Percentiles rank a stretch among this genome's conserved stretches.
phyloP scores from a whole-genome alignment of 2,113 vertebrate genomes.

The Corydoras sp. region DNA sequence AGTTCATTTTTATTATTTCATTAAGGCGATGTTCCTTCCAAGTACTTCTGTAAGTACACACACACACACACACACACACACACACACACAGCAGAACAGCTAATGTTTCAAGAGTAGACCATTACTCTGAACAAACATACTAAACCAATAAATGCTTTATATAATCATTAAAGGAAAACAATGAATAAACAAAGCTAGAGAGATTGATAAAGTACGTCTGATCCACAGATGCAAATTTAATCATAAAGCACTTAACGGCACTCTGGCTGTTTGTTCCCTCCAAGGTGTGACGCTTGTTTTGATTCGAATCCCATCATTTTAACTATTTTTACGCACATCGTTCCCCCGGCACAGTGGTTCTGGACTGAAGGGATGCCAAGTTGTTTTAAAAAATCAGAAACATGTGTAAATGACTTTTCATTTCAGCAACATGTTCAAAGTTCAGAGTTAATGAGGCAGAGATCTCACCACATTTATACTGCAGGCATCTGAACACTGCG shows the following conservation, averaged over 20 bases:
- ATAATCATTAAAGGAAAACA: neutral
- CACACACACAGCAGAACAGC: neutral
- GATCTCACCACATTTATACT: neutral
- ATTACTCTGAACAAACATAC: neutral
- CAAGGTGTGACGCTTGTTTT: constrained; percentile 3
- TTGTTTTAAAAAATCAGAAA: neutral
- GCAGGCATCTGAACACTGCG: no score
- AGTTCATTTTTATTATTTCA: neutral
- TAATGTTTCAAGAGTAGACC: neutral
- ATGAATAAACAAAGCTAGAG: neutral
- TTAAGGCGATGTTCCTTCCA: neutral
- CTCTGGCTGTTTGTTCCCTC: neutral
- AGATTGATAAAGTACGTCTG: neutral
- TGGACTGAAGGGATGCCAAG: neutral
- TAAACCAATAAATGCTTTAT: neutral
- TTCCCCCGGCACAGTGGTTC: neutral
- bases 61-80: neutral
- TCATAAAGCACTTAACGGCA: neutral
- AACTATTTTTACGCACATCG: neutral
- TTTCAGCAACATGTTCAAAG: neutral
- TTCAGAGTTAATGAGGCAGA: neutral
- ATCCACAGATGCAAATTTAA: neutral
- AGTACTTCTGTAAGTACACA: no score
- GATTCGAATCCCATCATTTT: neutral
- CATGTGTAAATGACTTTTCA: neutral